Percentiles rank a stretch among this genome's conserved stretches.
Conservation (phyloP, 2,888 invertebrate genomes). For the Rutpela maculata region DNA sequence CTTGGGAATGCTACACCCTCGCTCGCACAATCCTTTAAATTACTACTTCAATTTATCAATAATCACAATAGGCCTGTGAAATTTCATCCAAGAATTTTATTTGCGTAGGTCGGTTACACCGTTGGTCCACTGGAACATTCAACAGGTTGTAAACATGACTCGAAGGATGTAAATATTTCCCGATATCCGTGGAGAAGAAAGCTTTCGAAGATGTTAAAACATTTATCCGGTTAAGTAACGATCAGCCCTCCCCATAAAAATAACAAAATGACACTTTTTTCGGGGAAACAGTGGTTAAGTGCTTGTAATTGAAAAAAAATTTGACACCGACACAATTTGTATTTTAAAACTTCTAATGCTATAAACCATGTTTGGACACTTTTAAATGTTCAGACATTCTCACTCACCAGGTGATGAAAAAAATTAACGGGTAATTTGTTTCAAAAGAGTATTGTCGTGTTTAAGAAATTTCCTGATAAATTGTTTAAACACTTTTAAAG, state of each 20-base stretch:
- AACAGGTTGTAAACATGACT: slow-evolving; percentile 43
- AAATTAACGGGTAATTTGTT: slow-evolving; percentile 2
- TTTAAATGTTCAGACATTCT: slow-evolving; percentile 23
- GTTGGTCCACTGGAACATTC: slow-evolving; percentile 26
- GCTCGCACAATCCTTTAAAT: slow-evolving; percentile 41
- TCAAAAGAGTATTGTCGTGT: slow-evolving; percentile 18
- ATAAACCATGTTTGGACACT: slow-evolving; percentile 7
- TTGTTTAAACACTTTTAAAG: slow-evolving; percentile 8
- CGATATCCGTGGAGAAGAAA: slow-evolving; percentile 26
- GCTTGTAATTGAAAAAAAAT: slow-evolving; percentile 24
- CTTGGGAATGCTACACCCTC: slow-evolving; percentile 41
- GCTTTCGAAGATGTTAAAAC: slow-evolving; percentile 21
- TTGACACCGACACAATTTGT: slow-evolving; percentile 34
- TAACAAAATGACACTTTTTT: slow-evolving; percentile 32
- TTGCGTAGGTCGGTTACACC: background rate
- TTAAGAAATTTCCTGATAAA: background rate
- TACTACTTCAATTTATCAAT: slow-evolving; percentile 40
- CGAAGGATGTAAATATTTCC: slow-evolving; percentile 32
- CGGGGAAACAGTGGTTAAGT: slow-evolving; percentile 35
- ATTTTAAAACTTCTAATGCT: slow-evolving; percentile 24
- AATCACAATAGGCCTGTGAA: slow-evolving; percentile 32
- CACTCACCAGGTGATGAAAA: slow-evolving; percentile 28
- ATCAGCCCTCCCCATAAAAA: slow-evolving; percentile 30
- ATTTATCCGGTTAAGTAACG: slow-evolving; percentile 31
- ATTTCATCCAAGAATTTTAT: slow-evolving; percentile 1